Evolutionary conservation across 2,113 vertebrate genomes (phyloP).

Genomic region (Hyperopisus bebe): DNA sequence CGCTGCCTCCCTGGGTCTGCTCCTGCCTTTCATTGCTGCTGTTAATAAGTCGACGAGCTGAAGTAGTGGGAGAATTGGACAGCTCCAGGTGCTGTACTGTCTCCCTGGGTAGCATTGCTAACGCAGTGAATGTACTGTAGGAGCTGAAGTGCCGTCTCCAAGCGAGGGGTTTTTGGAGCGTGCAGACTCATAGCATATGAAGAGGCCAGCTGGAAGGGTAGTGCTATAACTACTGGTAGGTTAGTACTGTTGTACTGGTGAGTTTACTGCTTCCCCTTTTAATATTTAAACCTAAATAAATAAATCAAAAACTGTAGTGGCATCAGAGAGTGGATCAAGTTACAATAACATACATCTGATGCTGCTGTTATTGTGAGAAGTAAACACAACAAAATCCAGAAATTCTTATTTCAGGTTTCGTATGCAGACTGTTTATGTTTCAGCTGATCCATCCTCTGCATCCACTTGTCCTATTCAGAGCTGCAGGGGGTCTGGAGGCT

Average conservation of each 20-base stretch:
- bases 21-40: neutral
- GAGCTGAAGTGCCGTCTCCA: neutral
- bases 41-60: neutral
- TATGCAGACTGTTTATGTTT: neutral
- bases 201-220: neutral
- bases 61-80: neutral
- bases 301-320: neutral
- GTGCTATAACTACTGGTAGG: neutral
- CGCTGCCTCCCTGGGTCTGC: neutral
- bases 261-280: neutral
- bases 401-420: neutral
- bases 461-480: neutral
- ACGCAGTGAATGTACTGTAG: neutral
- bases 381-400: neutral
- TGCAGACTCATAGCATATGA: neutral
- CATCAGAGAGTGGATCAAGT: neutral
- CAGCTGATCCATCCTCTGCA: neutral
- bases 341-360: neutral
- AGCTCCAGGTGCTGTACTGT: neutral
- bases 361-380: neutral
- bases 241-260: neutral
- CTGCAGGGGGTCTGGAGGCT: neutral
- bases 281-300: neutral
- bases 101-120: neutral
- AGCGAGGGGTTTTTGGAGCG: neutral